Evolutionary conservation across 2,888 invertebrate species (phyloP).

Genomic region (Athripsodes cinereus): DNA sequence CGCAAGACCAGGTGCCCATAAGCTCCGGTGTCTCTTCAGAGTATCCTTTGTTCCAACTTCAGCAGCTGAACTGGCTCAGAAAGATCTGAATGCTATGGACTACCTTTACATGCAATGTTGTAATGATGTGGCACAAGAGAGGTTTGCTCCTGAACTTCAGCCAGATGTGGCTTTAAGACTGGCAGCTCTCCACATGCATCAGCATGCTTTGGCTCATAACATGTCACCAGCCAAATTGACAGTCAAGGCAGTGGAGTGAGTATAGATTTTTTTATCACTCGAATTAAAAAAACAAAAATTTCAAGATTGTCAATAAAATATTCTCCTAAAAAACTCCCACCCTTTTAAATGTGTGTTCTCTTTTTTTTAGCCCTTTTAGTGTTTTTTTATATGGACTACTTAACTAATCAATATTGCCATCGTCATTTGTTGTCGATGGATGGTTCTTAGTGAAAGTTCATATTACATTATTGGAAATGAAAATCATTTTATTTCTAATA

Average conservation of each 20-base stretch:
- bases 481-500: no score
- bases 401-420: no score
- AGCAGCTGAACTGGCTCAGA: constrained; percentile 74
- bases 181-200: constrained; percentile 87
- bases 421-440: no score
- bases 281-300: no score
- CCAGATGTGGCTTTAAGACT: constrained; percentile 81
- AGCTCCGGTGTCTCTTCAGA: constrained; percentile 82
- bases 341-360: no score
- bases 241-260: constrained; percentile 82
- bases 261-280: no score
- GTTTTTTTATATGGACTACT: no score
- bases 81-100: constrained; percentile 80
- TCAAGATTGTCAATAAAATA: no score
- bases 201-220: constrained; percentile 79
- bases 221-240: constrained; percentile 73
- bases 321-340: no score
- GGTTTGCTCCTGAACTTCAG: constrained; percentile 79
- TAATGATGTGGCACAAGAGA: constrained; percentile 87
- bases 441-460: no score
- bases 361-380: no score
- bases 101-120: constrained; percentile 88
- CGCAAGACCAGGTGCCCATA: constrained; percentile 83
- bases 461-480: no score
- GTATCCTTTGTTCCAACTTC: constrained; percentile 85